Conservation (phyloP, 2,113 vertebrate genomes). For the Bolborhynchus lineola region DNA sequence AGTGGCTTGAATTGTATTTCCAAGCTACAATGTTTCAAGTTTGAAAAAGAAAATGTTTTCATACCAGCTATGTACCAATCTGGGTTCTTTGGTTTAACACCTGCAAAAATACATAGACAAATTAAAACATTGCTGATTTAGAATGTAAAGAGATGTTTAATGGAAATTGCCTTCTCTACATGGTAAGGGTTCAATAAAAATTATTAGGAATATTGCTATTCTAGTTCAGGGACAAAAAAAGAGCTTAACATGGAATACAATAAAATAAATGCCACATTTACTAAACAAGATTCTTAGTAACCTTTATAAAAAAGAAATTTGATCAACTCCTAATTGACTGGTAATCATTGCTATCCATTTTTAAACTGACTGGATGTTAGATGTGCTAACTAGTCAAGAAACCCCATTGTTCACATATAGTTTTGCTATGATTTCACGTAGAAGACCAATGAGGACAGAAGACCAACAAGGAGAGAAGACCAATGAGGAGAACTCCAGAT, state of each 20-base stretch:
- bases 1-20: not conserved
- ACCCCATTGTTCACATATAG: not conserved
- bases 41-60: conserved; percentile 36
- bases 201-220: not conserved
- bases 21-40: not conserved
- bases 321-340: not conserved
- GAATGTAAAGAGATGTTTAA: not conserved
- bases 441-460: not conserved
- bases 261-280: not conserved
- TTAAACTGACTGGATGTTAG: not conserved
- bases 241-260: not conserved
- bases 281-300: not conserved
- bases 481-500: not conserved
- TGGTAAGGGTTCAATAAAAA: not conserved
- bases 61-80: conserved; percentile 89
- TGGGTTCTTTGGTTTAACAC: conserved; percentile 81
- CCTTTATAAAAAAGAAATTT: not conserved
- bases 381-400: not conserved
- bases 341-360: not conserved
- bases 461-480: no score
- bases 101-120: conserved; percentile 71
- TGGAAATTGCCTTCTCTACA: not conserved
- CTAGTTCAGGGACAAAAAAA: not conserved
- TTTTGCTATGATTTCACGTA: not conserved
- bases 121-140: not conserved